Conservation (phyloP, 2,888 invertebrate genomes). For the Agapostemon virescens region DNA sequence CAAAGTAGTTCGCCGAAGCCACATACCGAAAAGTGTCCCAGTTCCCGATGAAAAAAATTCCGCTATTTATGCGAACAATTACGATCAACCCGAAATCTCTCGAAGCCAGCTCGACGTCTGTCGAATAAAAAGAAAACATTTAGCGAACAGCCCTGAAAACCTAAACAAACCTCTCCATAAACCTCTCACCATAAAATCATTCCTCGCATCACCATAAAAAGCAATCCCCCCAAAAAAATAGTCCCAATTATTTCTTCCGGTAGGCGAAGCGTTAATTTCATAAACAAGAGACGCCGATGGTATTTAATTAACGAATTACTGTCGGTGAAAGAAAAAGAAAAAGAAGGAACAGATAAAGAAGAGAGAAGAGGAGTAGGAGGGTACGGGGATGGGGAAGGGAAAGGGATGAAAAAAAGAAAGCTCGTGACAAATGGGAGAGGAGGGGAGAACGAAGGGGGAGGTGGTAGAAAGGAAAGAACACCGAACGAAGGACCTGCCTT, state of each 20-base stretch:
- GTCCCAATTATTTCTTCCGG: background rate
- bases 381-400: too few relatives aligned
- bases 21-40: too few relatives aligned
- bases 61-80: too few relatives aligned
- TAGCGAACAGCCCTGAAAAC: background rate
- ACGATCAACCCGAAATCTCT: too few relatives aligned
- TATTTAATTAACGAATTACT: slow-evolving; percentile 17
- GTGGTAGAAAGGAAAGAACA: background rate
- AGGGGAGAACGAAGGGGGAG: background rate
- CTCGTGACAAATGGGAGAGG: background rate
- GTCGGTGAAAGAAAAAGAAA: too few relatives aligned
- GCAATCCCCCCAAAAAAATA: background rate
- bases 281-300: background rate
- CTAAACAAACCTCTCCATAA: background rate
- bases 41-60: too few relatives aligned
- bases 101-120: too few relatives aligned
- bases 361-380: too few relatives aligned
- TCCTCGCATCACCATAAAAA: background rate
- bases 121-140: too few relatives aligned
- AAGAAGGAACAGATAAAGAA: background rate
- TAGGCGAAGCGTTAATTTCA: background rate
- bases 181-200: background rate
- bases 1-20: too few relatives aligned
- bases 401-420: background rate
- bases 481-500: slow-evolving; percentile 8